Percentiles rank a stretch among this genome's conserved stretches.
phyloP scores from a whole-genome alignment of 1,140 invertebrate species.

The Sitobion miscanthi region DNA sequence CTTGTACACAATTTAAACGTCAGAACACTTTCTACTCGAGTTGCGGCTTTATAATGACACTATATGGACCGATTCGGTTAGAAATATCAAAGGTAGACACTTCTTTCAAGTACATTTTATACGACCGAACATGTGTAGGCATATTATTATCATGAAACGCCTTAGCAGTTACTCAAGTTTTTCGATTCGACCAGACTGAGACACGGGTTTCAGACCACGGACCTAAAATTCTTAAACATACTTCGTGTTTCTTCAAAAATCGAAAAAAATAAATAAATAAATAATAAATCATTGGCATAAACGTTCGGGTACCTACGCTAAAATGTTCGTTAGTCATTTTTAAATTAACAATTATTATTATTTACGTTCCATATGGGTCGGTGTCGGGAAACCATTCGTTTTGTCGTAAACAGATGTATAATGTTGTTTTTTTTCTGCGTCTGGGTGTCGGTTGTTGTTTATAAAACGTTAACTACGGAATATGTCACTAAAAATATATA shows the following conservation, averaged over 20 bases:
- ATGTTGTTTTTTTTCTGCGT: conserved; percentile 19
- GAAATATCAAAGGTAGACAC: no score
- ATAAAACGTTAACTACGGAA: conserved; percentile 26
- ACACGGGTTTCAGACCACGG: no score
- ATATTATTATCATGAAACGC: no score
- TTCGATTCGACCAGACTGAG: no score
- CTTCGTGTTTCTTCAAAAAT: neutral
- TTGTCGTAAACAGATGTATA: conserved; percentile 32
- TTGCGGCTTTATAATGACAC: no score
- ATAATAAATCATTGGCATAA: neutral
- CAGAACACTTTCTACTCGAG: no score
- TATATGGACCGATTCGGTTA: no score
- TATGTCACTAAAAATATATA: conserved; percentile 23
- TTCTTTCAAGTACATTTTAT: no score
- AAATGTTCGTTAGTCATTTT: neutral
- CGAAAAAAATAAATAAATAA: neutral
- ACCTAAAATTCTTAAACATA: no score
- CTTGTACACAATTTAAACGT: no score
- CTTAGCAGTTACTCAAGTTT: no score
- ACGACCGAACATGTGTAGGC: no score
- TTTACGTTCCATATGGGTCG: conserved; percentile 20
- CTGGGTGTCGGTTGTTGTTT: conserved; percentile 31
- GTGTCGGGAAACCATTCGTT: conserved; percentile 23
- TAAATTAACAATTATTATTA: conserved; percentile 11
- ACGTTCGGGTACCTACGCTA: neutral